These are phyloP conservation scores for Enteromius anoplus DNA, from an alignment of 2,797 vertebrate species.

Conservation along the genomic window DNA sequence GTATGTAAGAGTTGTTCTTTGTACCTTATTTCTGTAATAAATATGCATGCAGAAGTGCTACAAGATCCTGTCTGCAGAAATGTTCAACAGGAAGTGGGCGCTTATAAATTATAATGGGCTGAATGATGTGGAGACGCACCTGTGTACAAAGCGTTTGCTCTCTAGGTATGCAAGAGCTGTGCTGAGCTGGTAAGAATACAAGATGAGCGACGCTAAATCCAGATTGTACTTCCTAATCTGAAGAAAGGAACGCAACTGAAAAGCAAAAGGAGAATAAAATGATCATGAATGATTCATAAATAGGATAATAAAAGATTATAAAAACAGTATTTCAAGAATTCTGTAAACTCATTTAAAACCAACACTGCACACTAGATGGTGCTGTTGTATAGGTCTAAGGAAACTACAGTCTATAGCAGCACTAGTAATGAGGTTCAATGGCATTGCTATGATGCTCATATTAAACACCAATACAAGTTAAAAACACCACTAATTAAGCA, in stretches of 20 bases:
- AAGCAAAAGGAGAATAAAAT: constrained; percentile 56
- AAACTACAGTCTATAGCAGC: not conserved
- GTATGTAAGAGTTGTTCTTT: not conserved
- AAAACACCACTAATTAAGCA: not conserved
- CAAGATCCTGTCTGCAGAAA: not conserved
- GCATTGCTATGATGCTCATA: not conserved
- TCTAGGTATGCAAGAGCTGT: constrained; percentile 95
- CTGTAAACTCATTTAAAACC: not conserved
- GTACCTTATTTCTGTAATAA: not conserved
- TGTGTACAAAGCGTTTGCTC: constrained; percentile 98
- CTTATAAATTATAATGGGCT: not conserved
- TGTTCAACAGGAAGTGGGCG: not conserved
- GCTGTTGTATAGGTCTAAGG: constrained; percentile 3
- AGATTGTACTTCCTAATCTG: constrained; percentile 97
- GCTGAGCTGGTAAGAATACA: constrained; percentile 96
- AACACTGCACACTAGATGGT: constrained; percentile 4
- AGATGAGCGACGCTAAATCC: constrained; percentile 91
- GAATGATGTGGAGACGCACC: constrained; percentile 73
- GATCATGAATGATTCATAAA: not conserved
- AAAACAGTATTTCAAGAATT: not conserved
- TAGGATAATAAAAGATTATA: not conserved
- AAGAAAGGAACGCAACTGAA: constrained; percentile 92
- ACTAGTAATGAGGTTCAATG: not conserved
- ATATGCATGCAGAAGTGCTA: not conserved
- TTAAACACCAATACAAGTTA: not conserved